Conservation (phyloP, 2,797 vertebrate genomes). For the Cygnus olor region DNA sequence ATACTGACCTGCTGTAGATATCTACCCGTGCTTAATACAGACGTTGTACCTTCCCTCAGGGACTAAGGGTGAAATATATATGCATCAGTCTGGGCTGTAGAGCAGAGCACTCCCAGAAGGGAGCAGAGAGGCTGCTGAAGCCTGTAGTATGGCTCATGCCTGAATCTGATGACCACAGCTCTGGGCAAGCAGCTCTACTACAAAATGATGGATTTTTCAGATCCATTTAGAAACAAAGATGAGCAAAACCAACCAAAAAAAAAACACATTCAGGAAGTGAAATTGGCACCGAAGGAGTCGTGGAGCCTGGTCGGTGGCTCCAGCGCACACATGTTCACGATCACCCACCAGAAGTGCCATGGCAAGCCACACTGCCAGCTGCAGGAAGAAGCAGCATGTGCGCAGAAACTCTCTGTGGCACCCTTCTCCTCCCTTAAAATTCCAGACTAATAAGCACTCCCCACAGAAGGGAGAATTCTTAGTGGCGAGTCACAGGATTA, state of each 20-base stretch:
- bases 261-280: background rate
- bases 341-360: background rate
- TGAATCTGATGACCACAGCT: background rate
- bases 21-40: background rate
- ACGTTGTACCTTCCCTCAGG: background rate
- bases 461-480: slow-evolving; percentile 23
- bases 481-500: slow-evolving; percentile 54
- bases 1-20: background rate
- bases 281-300: background rate
- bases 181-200: background rate
- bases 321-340: background rate
- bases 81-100: background rate
- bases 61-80: background rate
- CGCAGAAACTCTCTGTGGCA: background rate
- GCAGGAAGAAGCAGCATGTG: background rate
- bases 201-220: background rate
- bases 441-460: slow-evolving; percentile 62
- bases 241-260: background rate
- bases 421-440: slow-evolving; percentile 68
- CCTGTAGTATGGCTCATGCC: fast-evolving
- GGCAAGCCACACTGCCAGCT: fast-evolving
- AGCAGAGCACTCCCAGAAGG: background rate
- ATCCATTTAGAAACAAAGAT: background rate
- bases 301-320: fast-evolving
- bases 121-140: background rate